phyloP scores from a whole-genome alignment of 2,888 invertebrate species.

The Stenodema calcarata region DNA sequence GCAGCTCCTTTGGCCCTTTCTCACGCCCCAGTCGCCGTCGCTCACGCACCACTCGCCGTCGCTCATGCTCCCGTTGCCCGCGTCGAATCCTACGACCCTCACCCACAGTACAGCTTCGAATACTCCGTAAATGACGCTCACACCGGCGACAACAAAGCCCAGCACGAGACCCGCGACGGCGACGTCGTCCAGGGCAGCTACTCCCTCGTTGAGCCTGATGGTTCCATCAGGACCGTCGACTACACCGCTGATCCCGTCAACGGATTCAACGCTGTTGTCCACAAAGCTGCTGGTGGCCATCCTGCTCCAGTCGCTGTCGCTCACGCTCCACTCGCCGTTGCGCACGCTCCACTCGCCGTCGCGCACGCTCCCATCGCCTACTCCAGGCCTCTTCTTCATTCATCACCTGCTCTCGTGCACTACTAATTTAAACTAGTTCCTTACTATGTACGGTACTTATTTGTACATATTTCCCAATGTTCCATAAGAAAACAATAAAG shows the following conservation, averaged over 20 bases:
- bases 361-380: slow-evolving; percentile 45
- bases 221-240: slow-evolving; percentile 41
- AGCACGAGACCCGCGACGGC: slow-evolving; percentile 43
- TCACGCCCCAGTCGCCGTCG: slow-evolving; percentile 41
- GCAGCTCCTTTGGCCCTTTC: slow-evolving; percentile 7
- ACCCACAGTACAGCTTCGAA: slow-evolving; percentile 43
- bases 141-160: slow-evolving; percentile 41
- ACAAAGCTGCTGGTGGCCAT: slow-evolving; percentile 27
- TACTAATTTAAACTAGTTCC: background rate
- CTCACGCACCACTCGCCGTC: slow-evolving; percentile 53
- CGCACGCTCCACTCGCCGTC: slow-evolving; percentile 39
- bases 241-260: slow-evolving; percentile 41
- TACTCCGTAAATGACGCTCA: slow-evolving; percentile 42
- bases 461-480: background rate
- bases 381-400: slow-evolving; percentile 39
- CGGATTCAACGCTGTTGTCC: slow-evolving; percentile 43
- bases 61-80: slow-evolving; percentile 41
- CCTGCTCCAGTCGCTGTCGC: slow-evolving; percentile 40
- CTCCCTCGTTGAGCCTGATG: slow-evolving; percentile 40
- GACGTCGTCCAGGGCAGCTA: slow-evolving; percentile 40
- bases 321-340: slow-evolving; percentile 29
- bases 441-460: background rate
- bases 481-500: background rate
- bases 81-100: slow-evolving; percentile 36
- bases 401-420: background rate